Evolutionary conservation across 2,113 vertebrate species (phyloP), one percentile per base, ranked within the genome.

Genomic region (Antigone vipio): DNA sequence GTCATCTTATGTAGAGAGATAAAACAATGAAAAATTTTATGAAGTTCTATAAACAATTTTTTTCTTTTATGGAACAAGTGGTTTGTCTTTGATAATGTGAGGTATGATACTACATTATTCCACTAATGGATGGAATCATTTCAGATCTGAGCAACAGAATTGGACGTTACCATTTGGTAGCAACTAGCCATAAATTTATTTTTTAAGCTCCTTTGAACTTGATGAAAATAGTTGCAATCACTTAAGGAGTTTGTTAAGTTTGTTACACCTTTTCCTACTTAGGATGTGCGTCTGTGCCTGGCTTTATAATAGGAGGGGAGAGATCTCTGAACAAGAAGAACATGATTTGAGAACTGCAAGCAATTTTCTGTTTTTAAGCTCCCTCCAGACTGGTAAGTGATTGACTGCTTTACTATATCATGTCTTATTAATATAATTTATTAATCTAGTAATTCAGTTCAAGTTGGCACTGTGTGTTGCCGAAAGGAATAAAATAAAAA

Each of bases 371-470:
- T 4, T 87, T 88, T 79, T 45, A 60, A 73, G 15, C 11, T 95
- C 63, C 29, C 42, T 90, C 23, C 75, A 85, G 67, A 30, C 74
- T 74, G 32, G 10, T 16, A 72, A 75, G 44, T 73, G 85, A 82
- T 26, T 88, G 66, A 66, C 58, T 93, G 77, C 74, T 83, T 85
- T 73, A 32, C n/a, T 93, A 49, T 38, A 63, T 94, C 40, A 29
- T 53, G 22, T 58, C 78, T 85, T 85, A 90, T 77, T 88, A 76
- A 83, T 77, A 47, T 23, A 74, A 94, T 83, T 83, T 83, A 94
- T 93, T 89, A 89, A 83, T 90, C 53, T 53, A 77, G n/a, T 80
- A 73, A 79, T 90, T 88, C 68, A 67, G 71, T 67, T 92, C 71
- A 74, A 90, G 32, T 7, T 74, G 67, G n/a, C 75, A 35, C 71